These are phyloP conservation scores for Amphipyra tragopoginis DNA, from an alignment of 2,888 invertebrate genomes.

Conservation along the genomic window DNA sequence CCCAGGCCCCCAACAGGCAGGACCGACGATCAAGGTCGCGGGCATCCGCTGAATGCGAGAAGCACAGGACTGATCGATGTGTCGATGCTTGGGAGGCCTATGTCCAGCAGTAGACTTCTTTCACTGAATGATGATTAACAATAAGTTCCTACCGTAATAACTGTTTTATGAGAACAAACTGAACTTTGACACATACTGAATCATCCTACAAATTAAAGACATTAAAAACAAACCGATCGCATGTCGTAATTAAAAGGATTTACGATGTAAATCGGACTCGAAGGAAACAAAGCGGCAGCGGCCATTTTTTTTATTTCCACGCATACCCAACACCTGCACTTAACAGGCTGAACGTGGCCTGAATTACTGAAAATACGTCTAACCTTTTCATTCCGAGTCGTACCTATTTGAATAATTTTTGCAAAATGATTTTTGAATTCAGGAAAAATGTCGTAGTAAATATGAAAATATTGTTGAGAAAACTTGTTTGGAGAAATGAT, in stretches of 20 bases:
- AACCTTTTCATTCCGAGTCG: conserved; percentile 57
- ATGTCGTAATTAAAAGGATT: conserved; percentile 59
- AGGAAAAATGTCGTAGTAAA: conserved; percentile 2
- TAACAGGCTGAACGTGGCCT: conserved; percentile 77
- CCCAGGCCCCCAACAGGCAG: no score
- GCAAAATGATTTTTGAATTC: conserved; percentile 19
- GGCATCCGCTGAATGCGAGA: no score
- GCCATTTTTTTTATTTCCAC: conserved; percentile 55
- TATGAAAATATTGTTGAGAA: no score
- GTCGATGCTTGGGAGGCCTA: no score
- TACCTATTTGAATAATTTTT: conserved; percentile 42
- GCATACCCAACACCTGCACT: conserved; percentile 76
- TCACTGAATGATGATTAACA: no score
- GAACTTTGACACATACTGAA: not conserved
- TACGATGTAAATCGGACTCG: conserved; percentile 59
- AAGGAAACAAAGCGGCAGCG: conserved; percentile 57
- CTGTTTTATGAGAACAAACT: no score
- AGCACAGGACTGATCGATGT: no score
- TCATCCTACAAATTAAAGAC: not conserved
- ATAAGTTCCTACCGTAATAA: no score
- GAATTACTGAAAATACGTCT: conserved; percentile 67
- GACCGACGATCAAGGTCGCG: no score
- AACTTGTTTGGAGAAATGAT: no score
- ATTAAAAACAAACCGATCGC: conserved; percentile 45
- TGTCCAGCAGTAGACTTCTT: no score